A percentile compares a stretch with the other conserved stretches of the same genome.
phyloP scores from a whole-genome alignment of 2,797 vertebrate species.

The Neomorphus geoffroyi region DNA sequence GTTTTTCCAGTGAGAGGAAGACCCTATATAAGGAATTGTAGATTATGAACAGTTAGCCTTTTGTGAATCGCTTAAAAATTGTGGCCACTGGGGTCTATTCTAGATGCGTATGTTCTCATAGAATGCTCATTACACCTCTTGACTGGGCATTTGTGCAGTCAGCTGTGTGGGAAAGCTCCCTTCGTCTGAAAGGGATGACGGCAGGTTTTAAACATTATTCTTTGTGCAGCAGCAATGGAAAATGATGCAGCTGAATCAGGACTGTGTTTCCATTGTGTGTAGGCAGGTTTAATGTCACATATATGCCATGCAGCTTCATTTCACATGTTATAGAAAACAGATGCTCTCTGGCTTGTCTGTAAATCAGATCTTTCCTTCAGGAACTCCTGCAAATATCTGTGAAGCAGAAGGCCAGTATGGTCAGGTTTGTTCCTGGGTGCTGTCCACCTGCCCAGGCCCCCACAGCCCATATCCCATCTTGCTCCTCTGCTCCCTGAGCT shows the following conservation, averaged over 20 bases:
- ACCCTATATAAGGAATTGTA: background rate
- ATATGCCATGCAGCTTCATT: background rate
- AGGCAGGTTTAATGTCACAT: background rate
- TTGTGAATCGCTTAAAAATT: background rate
- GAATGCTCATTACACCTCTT: background rate
- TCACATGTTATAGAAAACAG: fast-evolving
- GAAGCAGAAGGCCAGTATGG: background rate
- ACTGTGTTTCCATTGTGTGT: background rate
- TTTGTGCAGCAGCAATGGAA: background rate
- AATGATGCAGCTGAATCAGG: background rate
- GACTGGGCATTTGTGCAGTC: background rate
- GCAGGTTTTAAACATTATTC: background rate
- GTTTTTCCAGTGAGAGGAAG: background rate
- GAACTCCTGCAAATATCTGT: background rate
- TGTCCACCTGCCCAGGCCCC: background rate
- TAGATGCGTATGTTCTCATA: background rate
- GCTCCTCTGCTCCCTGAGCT: background rate
- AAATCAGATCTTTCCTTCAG: background rate
- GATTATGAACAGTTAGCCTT: background rate
- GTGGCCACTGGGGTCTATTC: background rate
- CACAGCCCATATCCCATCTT: background rate
- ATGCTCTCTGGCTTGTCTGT: background rate
- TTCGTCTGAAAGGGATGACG: background rate
- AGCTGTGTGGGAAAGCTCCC: background rate
- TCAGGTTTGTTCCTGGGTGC: background rate